Evolutionary conservation across 2,797 vertebrate species (phyloP), one percentile per base, ranked within the genome.

Genomic region (Psittacula echo): DNA sequence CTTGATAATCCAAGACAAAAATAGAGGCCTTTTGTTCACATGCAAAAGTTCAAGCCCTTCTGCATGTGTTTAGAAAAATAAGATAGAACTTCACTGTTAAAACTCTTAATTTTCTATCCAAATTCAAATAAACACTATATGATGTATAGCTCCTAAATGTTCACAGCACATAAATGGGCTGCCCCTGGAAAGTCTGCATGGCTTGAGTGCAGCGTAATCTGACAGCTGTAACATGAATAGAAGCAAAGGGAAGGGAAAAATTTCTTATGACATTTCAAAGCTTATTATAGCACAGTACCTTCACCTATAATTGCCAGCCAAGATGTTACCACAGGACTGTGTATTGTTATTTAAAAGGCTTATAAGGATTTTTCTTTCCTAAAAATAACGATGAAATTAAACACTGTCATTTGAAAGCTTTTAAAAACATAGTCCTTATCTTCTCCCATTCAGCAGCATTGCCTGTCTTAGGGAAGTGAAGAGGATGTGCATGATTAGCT

Each of bases 331-430:
- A 85, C 65, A 81, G 80, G 80, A 72, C n/a, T 74, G 39, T 37
- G 56, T 80, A 79, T 48, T 93, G 78, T 90, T 97, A 80, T 95
- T 97, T 97, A 94, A 97, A 97, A 96, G 87, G 60, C 71, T 97
- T 97, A 39, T 84, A 88, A 94, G 74, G 34, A 7, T 68, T 91
- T 91, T 78, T 65, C 13, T 79, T 58, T 77, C 45, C 64, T 51
- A 44, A 93, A 94, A 90, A 84, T 79, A 97, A 95, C 87, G 82
- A 95, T 71, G 32, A 96, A 97, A 95, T 95, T 89, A 95, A 96
- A 78, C 37, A 80, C 27, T 93, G 47, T 89, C 8, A 93, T 91
- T 77, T 64, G 79, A 95, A 95, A 95, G 74, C 30, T 87, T 95
- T 95, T 96, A 73, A 73, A 94, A 94, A 73, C 3, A 29, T 22